These are phyloP conservation scores for Tribolium madens DNA, from an alignment of 1,140 invertebrate species.

Conservation along the genomic window DNA sequence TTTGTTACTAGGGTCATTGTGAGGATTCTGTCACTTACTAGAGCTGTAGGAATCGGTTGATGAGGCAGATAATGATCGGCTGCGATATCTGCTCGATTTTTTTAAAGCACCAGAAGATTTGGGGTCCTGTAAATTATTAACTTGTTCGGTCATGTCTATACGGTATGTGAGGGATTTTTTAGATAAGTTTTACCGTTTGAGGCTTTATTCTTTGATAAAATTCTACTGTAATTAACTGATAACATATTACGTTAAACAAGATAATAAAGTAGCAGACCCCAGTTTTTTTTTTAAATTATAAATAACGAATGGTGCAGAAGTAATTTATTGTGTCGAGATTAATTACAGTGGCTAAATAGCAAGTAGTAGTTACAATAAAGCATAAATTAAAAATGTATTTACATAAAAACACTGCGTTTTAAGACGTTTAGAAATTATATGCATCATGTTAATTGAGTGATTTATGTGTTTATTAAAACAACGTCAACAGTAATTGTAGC, in stretches of 20 bases:
- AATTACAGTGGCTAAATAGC: constrained; percentile 21
- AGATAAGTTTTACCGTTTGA: neutral
- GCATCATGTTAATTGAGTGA: constrained; percentile 22
- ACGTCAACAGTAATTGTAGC: constrained; percentile 13
- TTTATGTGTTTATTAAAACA: constrained; percentile 35
- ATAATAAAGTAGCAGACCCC: constrained; percentile 1
- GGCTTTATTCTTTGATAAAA: constrained; percentile 7
- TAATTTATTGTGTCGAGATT: constrained; percentile 28
- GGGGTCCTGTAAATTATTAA: constrained; percentile 68
- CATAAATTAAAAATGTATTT: constrained; percentile 19
- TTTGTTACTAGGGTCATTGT: constrained; percentile 11
- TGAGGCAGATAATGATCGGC: constrained; percentile 90
- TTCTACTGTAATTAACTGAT: constrained; percentile 37
- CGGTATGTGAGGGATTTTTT: neutral
- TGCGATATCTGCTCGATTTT: constrained; percentile 87
- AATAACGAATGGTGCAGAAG: constrained; percentile 2
- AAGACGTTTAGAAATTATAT: constrained; percentile 8
- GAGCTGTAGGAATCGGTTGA: constrained; percentile 95
- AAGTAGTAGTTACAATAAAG: constrained; percentile 33
- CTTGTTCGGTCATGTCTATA: constrained; percentile 7
- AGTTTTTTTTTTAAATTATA: constrained; percentile 2
- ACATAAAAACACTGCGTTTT: constrained; percentile 17
- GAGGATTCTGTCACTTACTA: constrained; percentile 68
- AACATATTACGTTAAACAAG: constrained; percentile 28
- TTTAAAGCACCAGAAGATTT: constrained; percentile 81